These are phyloP conservation scores for Pluvialis apricaria DNA, from an alignment of 2,113 vertebrate species.

Conservation along the genomic window DNA sequence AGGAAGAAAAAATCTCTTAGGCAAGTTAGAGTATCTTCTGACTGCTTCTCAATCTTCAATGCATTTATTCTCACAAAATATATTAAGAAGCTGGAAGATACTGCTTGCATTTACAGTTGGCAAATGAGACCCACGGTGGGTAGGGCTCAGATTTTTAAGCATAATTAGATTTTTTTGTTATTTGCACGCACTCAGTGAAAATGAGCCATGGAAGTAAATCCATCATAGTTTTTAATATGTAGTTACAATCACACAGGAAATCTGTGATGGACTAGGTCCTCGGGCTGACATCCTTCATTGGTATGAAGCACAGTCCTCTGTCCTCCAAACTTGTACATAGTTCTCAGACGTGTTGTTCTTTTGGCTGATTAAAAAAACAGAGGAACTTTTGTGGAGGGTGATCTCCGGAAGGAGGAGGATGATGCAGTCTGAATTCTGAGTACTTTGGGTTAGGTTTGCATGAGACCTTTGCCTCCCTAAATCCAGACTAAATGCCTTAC, in stretches of 20 bases:
- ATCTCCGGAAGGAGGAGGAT: accelerated
- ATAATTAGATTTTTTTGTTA: neutral
- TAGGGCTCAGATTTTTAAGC: neutral
- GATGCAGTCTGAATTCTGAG: neutral
- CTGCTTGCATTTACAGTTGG: neutral
- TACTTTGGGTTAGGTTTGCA: neutral
- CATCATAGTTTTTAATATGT: neutral
- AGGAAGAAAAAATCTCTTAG: neutral
- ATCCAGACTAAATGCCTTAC: neutral
- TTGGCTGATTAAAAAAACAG: neutral
- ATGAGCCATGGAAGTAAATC: neutral
- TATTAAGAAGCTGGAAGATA: neutral
- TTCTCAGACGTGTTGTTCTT: neutral
- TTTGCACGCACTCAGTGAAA: neutral
- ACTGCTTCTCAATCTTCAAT: neutral
- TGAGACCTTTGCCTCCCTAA: neutral
- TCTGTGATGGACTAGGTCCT: neutral
- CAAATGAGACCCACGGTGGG: neutral
- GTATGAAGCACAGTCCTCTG: neutral
- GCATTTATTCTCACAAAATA: neutral
- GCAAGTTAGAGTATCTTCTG: neutral
- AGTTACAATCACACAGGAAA: neutral
- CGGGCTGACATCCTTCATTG: neutral
- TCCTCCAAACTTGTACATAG: neutral
- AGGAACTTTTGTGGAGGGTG: neutral